Percentiles rank a stretch among this genome's conserved stretches.
phyloP scores from a whole-genome alignment of 2,113 vertebrate species.

The Dipodomys spectabilis region DNA sequence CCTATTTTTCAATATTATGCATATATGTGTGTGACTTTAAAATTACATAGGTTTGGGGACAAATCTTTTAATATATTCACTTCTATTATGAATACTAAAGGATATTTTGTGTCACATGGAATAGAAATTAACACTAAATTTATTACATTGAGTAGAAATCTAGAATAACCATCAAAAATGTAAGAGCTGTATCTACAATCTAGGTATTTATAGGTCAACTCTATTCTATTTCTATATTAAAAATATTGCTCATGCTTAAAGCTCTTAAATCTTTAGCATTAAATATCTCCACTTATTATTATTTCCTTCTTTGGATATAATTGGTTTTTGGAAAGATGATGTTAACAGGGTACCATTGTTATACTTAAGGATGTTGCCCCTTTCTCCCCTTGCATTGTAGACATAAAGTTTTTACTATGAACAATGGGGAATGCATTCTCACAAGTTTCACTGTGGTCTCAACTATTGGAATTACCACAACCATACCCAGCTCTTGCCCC shows the following conservation, averaged over 20 bases:
- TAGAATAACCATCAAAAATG: not conserved
- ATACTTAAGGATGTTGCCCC: not conserved
- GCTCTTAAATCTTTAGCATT: not conserved
- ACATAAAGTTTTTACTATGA: not conserved
- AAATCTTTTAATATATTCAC: conserved; percentile 55
- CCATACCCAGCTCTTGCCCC: not conserved
- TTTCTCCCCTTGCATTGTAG: not conserved
- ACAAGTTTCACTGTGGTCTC: not conserved
- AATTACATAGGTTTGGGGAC: not conserved
- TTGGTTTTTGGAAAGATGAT: not conserved
- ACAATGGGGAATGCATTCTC: not conserved
- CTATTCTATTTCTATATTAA: not conserved
- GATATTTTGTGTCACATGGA: conserved; percentile 12
- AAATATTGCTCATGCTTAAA: not conserved
- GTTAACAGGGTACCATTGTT: conserved; percentile 4
- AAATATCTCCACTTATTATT: not conserved
- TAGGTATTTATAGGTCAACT: not conserved
- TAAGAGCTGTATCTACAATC: not conserved
- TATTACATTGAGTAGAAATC: conserved; percentile 33
- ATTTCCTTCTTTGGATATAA: not conserved
- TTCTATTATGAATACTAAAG: conserved; percentile 9
- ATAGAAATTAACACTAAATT: not conserved
- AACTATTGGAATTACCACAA: not conserved
- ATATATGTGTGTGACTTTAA: not conserved
- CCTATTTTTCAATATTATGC: conserved; percentile 55